Base-by-base conservation (phyloP, 2,888 invertebrate genomes). In the Steromphala cineraria region DNA sequence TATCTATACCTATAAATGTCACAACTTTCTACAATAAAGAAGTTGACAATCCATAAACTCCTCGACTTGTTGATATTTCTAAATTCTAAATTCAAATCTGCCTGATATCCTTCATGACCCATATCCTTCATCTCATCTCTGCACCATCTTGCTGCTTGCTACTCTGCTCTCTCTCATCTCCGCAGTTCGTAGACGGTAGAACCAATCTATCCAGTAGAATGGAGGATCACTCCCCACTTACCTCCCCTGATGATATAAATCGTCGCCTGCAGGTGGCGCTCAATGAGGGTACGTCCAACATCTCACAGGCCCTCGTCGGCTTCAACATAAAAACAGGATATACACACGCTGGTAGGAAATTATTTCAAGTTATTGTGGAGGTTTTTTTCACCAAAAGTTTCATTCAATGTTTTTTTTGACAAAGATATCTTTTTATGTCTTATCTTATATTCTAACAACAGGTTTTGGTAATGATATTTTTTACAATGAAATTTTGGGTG, bases 331-430 rank as follows among this genome's bases (percentile, higher is more conserved):
- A 86, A 67, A 90, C 90, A 21, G 85, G 88, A 62, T 91, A 91
- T 83, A 90, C 89, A n/a, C 91, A 91, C 82, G 90, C 89, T 82
- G 90, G 91, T 91, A 82, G 83, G 89, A 83, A 13, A 80, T 40
- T 4, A 10, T 46, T 46, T 46, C 10, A 10, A 46, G 5, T 5
- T 10, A 8, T 46, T 10, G 5, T 67, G 13, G 8, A 7, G 1
- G 15, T 67, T 56, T 21, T 5, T n/a, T n/a, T n/a, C n/a, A n/a
- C n/a, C n/a, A n/a, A n/a, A n/a, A n/a, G n/a, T n/a, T n/a, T n/a
- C n/a, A n/a, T n/a, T n/a, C n/a, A n/a, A n/a, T n/a, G n/a, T n/a
- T n/a, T n/a, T n/a, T n/a, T n/a, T n/a, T n/a, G n/a, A n/a, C n/a
- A n/a, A n/a, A n/a, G n/a, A n/a, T n/a, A n/a, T n/a, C n/a, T n/a